These are phyloP conservation scores for Hormaphis cornu DNA, from an alignment of 1,140 invertebrate species.

Conservation along the genomic window DNA sequence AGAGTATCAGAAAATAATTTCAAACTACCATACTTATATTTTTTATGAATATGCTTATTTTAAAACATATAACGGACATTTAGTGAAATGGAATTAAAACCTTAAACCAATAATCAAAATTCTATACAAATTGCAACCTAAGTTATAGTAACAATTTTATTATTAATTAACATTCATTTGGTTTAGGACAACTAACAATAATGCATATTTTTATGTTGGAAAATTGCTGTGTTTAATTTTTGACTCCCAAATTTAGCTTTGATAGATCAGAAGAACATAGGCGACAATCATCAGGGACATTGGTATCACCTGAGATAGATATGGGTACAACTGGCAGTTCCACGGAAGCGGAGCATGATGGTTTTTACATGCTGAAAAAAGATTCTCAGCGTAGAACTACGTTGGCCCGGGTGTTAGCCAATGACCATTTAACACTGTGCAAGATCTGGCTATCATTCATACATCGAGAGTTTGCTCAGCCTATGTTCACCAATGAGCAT, in stretches of 20 bases:
- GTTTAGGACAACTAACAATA: too few relatives aligned
- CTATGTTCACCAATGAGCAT: constrained; percentile 57
- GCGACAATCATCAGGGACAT: constrained; percentile 57
- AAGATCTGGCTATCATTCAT: constrained; percentile 73
- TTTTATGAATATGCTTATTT: too few relatives aligned
- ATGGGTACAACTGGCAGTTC: constrained; percentile 38
- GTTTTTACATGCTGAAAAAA: constrained; percentile 93
- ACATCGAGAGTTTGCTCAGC: constrained; percentile 56
- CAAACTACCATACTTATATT: too few relatives aligned
- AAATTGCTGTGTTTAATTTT: neutral
- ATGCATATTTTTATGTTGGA: neutral
- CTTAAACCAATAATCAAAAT: too few relatives aligned
- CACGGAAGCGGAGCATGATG: constrained; percentile 64
- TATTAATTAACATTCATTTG: neutral
- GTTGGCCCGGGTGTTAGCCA: constrained; percentile 74
- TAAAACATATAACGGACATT: too few relatives aligned
- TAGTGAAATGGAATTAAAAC: too few relatives aligned
- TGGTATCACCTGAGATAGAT: constrained; percentile 67
- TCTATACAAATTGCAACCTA: too few relatives aligned
- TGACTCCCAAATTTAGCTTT: neutral
- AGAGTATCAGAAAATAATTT: too few relatives aligned
- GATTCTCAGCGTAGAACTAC: constrained; percentile 90
- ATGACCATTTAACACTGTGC: constrained; percentile 79
- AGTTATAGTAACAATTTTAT: too few relatives aligned
- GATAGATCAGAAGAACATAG: neutral